Percentiles rank a stretch among this genome's conserved stretches.
Conservation (phyloP, 2,113 vertebrate species). For the Ceyx cyanopectus region DNA sequence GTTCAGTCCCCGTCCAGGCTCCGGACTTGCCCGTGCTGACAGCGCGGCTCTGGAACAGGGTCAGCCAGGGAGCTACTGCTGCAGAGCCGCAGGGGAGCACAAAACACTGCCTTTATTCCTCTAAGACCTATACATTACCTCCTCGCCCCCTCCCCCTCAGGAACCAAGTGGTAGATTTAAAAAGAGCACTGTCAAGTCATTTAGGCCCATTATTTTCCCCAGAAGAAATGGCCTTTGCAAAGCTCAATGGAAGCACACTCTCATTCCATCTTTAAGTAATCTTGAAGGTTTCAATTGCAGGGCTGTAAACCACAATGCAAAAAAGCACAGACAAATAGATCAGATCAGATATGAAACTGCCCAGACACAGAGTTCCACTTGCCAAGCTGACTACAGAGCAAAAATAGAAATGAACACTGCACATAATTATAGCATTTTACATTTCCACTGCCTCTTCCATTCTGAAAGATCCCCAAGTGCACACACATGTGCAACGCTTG, state of each 20-base stretch:
- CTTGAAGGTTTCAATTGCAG: slow-evolving; percentile 57
- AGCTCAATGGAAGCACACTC: slow-evolving; percentile 36
- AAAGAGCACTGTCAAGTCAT: slow-evolving; percentile 58
- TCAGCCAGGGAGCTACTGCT: slow-evolving; percentile 54
- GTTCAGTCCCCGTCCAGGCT: not conserved
- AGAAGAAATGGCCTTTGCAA: slow-evolving; percentile 54
- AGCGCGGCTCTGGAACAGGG: slow-evolving; percentile 37
- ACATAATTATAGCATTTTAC: slow-evolving; percentile 65
- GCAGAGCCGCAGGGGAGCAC: slow-evolving; percentile 57
- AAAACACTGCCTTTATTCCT: slow-evolving; percentile 64
- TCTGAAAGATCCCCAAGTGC: slow-evolving; percentile 12
- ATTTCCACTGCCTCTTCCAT: slow-evolving; percentile 56
- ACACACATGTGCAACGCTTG: slow-evolving; percentile 22
- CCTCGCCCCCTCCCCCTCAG: slow-evolving; percentile 2
- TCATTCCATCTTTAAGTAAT: slow-evolving; percentile 65
- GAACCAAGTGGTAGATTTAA: slow-evolving; percentile 45
- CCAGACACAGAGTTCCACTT: slow-evolving; percentile 58
- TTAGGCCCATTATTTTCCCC: slow-evolving; percentile 59
- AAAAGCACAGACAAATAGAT: slow-evolving; percentile 59
- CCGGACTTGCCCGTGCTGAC: not conserved
- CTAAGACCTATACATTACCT: slow-evolving; percentile 59
- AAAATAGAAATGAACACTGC: slow-evolving; percentile 54
- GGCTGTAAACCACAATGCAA: slow-evolving; percentile 63
- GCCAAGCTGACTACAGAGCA: slow-evolving; percentile 58
- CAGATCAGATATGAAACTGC: slow-evolving; percentile 58